Conservation (phyloP, 1,140 invertebrate genomes). For the Monomorium pharaonis region DNA sequence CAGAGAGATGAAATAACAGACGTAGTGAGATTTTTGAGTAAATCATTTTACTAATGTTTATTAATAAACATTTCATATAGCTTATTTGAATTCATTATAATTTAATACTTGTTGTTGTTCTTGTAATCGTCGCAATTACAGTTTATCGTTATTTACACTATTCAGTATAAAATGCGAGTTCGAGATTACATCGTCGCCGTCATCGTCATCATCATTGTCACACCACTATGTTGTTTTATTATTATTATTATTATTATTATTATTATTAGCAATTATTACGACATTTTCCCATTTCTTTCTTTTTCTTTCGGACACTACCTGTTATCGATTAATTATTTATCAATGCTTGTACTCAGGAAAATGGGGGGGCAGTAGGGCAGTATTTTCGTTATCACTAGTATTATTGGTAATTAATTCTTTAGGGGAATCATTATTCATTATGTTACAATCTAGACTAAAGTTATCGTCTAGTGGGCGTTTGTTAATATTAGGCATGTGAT, state of each 20-base stretch:
- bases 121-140: conserved; percentile 69
- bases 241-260: conserved; percentile 30
- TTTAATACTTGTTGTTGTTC: conserved; percentile 74
- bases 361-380: conserved; percentile 83
- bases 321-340: conserved; percentile 82
- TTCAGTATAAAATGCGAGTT: conserved; percentile 84
- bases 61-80: conserved; percentile 81
- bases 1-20: conserved; percentile 31
- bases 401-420: conserved; percentile 83
- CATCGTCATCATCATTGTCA: conserved; percentile 63
- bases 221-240: conserved; percentile 75
- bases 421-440: conserved; percentile 81
- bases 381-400: conserved; percentile 84
- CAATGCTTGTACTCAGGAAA: conserved; percentile 86
- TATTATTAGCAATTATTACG: conserved; percentile 45
- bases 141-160: conserved; percentile 84
- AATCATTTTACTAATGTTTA: conserved; percentile 80
- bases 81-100: conserved; percentile 80
- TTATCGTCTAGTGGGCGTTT: conserved; percentile 83
- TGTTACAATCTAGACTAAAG: conserved; percentile 84
- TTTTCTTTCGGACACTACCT: conserved; percentile 78
- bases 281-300: conserved; percentile 24
- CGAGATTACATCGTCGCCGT: conserved; percentile 78
- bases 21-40: conserved; percentile 66
- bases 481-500: conserved; percentile 83